phyloP scores from a whole-genome alignment of 1,140 invertebrate species.

The Phymorhynchus buccinoides region DNA sequence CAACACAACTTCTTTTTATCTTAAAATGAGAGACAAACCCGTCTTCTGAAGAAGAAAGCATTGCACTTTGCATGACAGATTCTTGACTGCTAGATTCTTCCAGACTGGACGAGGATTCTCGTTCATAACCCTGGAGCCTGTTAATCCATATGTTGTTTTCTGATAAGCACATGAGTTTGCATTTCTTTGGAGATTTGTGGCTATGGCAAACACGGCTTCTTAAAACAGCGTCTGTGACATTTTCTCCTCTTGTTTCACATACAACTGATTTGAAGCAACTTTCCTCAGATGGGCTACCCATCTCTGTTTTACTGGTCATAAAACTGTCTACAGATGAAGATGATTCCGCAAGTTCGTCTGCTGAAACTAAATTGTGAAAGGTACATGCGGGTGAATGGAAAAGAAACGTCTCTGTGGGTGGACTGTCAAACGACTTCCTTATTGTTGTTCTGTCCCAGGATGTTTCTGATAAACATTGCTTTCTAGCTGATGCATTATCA shows the following conservation, averaged over 20 bases:
- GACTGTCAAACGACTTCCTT: neutral
- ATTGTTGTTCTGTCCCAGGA: neutral
- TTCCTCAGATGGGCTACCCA: too few species aligned
- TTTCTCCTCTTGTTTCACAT: neutral
- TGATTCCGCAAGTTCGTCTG: neutral
- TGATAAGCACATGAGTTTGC: neutral
- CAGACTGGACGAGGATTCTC: neutral
- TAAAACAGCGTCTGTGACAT: neutral
- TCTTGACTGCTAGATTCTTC: neutral
- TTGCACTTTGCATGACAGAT: neutral
- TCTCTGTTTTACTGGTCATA: neutral
- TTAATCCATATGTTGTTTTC: neutral
- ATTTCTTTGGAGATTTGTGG: neutral
- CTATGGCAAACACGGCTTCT: neutral
- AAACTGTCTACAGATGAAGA: neutral
- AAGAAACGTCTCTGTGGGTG: neutral
- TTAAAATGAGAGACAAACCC: neutral
- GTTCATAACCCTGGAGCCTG: neutral
- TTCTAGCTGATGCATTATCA: neutral
- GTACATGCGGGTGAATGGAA: neutral
- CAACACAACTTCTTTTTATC: neutral
- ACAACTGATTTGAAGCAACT: neutral
- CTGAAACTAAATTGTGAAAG: neutral
- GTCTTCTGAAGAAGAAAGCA: slow-evolving; percentile 6
- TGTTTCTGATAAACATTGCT: neutral